Base-by-base conservation (phyloP, 2,113 vertebrate species). In the Epinephelus fuscoguttatus region DNA sequence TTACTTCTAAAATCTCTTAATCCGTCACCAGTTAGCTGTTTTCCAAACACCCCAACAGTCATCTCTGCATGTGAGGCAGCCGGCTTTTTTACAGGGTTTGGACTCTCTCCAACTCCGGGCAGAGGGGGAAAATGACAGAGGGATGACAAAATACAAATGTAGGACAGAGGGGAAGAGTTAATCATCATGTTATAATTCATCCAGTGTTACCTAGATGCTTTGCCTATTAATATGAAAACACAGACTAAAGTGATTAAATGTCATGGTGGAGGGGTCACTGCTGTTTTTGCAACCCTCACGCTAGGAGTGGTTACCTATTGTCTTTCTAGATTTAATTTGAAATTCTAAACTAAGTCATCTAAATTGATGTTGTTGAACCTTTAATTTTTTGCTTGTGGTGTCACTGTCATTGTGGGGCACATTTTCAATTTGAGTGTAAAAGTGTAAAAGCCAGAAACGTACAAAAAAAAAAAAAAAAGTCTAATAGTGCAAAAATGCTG, bases 1-100 rank as follows among this genome's bases (percentile, higher is more conserved):
- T 94, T 84, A 90, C 33, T 33, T 61, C 67, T 64, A 17, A 86
- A 93, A 91, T 91, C 87, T 89, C 82, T 83, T 92, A 90, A 94
- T 93, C 90, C 84, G 21, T 91, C 88, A 89, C 74, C 89, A 89
- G 85, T 80, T 81, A 81, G 80, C 83, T 83, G 68, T 84, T 89
- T 92, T 81, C 82, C 68, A 89, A 91, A 90, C 76, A 89, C 71
- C 66, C 53, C 77, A 40, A 67, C 66, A 86, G 74, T 70, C 76
- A 52, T 82, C 72, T 53, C 13, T 42, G 18, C 70, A 73, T 82
- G 69, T 81, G 74, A 86, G 77, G 72, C 70, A 84, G 49, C 21
- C 52, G 1, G 23, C 63, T 85, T 81, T 83, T 84, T 60, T 56
- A 19, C 61, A 61, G 47, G 75, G 50, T 83, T 80, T 85, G 81